Evolutionary conservation across 2,113 vertebrate species (phyloP).

Genomic region (Emydura subglobosa): DNA sequence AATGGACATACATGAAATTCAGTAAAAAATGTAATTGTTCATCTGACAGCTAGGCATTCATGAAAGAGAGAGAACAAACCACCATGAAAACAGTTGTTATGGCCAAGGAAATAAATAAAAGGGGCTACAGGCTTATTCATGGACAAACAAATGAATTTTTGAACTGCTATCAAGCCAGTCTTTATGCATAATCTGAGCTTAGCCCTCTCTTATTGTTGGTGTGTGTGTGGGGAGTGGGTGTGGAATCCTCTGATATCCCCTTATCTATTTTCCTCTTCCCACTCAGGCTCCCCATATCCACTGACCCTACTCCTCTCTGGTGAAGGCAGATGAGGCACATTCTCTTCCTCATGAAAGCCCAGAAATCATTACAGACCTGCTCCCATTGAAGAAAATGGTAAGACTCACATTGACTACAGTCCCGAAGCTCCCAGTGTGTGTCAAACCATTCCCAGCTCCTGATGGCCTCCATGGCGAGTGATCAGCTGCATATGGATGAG

Average conservation of each 20-base stretch:
- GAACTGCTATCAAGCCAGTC: neutral
- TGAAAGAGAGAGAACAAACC: slow-evolving; percentile 57
- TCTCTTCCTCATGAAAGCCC: neutral
- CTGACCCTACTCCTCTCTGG: neutral
- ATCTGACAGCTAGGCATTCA: slow-evolving; percentile 42
- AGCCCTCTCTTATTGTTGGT: neutral
- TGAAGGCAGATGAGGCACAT: neutral
- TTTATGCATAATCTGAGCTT: neutral
- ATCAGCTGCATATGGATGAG: neutral
- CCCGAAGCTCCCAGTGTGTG: neutral
- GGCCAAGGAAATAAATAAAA: slow-evolving; percentile 58
- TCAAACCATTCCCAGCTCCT: neutral
- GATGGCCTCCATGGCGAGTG: neutral
- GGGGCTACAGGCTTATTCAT: neutral
- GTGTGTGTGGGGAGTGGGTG: no score
- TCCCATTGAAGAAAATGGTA: neutral
- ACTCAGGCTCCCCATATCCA: neutral
- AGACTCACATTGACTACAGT: neutral
- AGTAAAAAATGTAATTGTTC: slow-evolving; percentile 52
- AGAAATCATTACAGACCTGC: neutral
- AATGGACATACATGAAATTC: slow-evolving; percentile 61
- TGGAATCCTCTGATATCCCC: neutral
- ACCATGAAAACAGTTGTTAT: slow-evolving; percentile 33
- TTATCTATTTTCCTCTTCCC: neutral
- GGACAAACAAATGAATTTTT: neutral